Evolutionary conservation across 92 coral and sea anemone species (phyloP), one percentile per base, ranked within the genome.

Genomic region (Micromussa lordhowensis): DNA sequence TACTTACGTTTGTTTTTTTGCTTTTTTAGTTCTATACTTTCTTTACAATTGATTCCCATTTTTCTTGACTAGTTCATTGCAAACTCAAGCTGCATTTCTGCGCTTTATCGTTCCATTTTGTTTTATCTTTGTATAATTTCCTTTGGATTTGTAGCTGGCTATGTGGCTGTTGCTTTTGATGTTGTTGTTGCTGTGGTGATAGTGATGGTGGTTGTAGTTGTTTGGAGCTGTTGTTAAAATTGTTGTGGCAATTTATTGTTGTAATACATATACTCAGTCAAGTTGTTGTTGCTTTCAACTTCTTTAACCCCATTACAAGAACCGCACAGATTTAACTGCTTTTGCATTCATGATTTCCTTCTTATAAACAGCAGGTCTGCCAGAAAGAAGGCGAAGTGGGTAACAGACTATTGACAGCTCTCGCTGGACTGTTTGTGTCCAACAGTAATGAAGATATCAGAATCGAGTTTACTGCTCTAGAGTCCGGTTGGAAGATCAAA

Each of bases 361-460:
- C 22, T 12, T 4, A 80, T 73, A 24, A 57, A 85, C 88, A 85
- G 88, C 21, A 58, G 1, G 69, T 75, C 5, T 75, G 88, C 30
- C 26, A 76, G 35, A 48, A 34, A 58, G 88, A 61, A 76, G 75
- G 76, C 5, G 59, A 30, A 57, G 0, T 19, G 22, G 88, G 82
- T 22, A 54, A 36, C 74, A 57, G 8, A n/a, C n/a, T 85, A 1
- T 26, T 85, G 1, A 19, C 88, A 54, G n/a, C 88, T 2, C 34
- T n/a, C 26, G 54, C 88, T 35, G 72, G 82, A 40, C 19, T 85
- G 75, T 76, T 85, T 64, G 81, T 85, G 34, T 75, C 88, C 1
- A 77, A 75, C 72, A 77, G 66, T 38, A 24, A 75, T 1, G 19
- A 36, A 75, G 88, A 85, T 24, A 64, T 85, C 78, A 85, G 29